Percentiles rank a stretch among this genome's conserved stretches.
Conservation (phyloP, 2,888 invertebrate species). For the Itoplectis maculator region DNA sequence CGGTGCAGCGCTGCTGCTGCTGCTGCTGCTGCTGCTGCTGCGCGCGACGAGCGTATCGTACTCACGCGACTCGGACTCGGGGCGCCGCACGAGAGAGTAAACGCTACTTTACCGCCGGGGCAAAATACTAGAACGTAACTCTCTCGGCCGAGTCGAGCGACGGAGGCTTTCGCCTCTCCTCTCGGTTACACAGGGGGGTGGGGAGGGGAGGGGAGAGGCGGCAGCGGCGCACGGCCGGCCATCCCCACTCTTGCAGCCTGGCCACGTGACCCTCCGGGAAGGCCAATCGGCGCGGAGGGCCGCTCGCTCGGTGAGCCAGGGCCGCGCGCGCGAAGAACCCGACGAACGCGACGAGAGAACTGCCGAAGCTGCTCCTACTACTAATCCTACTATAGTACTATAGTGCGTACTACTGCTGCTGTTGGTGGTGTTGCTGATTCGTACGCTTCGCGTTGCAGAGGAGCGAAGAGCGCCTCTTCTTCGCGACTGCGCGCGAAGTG, state of each 20-base stretch:
- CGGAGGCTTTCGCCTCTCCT: conserved; percentile 75
- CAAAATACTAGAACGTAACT: conserved; percentile 80
- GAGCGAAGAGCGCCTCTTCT: no score
- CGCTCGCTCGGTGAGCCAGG: conserved; percentile 54
- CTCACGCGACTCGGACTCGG: conserved; percentile 41
- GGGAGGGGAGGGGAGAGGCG: conserved; percentile 62
- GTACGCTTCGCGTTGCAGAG: no score
- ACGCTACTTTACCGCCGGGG: conserved; percentile 78
- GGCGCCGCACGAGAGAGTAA: conserved; percentile 71
- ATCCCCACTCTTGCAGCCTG: conserved; percentile 72
- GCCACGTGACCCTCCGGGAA: conserved; percentile 63
- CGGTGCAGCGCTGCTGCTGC: no score
- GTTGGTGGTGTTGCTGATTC: no score
- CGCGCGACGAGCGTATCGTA: no score
- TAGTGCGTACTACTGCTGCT: no score
- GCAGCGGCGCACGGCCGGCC: no score
- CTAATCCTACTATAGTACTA: conserved; percentile 24
- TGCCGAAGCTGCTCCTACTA: conserved; percentile 14
- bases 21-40: no score
- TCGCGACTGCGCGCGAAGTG: no score
- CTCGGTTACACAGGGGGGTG: no score
- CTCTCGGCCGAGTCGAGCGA: conserved; percentile 46
- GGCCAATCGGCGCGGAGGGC: conserved; percentile 61
- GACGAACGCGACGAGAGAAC: conserved; percentile 40
- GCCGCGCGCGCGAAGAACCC: conserved; percentile 35